Base-by-base conservation (phyloP, 2,888 invertebrate genomes). In the Steinernema hermaphroditum region DNA sequence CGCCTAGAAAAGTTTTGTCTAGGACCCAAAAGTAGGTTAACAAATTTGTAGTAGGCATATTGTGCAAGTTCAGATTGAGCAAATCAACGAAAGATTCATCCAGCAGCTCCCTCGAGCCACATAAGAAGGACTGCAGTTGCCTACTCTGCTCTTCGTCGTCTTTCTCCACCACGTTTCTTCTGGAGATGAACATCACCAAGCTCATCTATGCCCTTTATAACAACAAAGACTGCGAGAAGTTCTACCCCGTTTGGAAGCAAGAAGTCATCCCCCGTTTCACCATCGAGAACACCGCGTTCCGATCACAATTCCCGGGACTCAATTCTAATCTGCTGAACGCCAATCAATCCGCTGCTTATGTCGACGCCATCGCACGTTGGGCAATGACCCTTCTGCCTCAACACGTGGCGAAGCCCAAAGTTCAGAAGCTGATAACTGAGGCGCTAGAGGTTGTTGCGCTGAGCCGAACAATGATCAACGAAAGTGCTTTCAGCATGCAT, bases 351-450 rank as follows among this genome's bases (percentile, higher is more conserved):
- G 29, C 27, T 16, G 29, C 29, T 12, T 62, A 29, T 16, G 62
- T 62, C 6, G 62, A 62, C 16, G 62, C 62, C 1, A 62, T 62
- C 9, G 27, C 29, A 4, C 62, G 62, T 29, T 62, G 62, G 62
- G 62, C 62, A 1, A 29, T 62, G 9, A 62, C 16, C 2, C 32
- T 62, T 1, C 27, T 16, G 32, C 62, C 62, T 14, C 12, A 62
- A 29, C 62, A 62, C 32, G 29, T 62, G 29, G 34, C 62, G 29
- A 32, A 29, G 14, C 4, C 12, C 29, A 62, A 29, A 24, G 62
- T 62, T 12, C 29, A 62, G n/a, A 62, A 62, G 32, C 14, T 62
- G 29, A 62, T 62, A 14, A 29, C 12, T 16, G 62, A 62, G 27
- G 62, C 62, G 27, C 32, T 62, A 32, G 32, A 62, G 32, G 62